These are phyloP conservation scores for Diacarnus erythraeanus DNA, from an alignment of 37 sponge, comb jelly and placozoan genomes.

Conservation along the genomic window DNA sequence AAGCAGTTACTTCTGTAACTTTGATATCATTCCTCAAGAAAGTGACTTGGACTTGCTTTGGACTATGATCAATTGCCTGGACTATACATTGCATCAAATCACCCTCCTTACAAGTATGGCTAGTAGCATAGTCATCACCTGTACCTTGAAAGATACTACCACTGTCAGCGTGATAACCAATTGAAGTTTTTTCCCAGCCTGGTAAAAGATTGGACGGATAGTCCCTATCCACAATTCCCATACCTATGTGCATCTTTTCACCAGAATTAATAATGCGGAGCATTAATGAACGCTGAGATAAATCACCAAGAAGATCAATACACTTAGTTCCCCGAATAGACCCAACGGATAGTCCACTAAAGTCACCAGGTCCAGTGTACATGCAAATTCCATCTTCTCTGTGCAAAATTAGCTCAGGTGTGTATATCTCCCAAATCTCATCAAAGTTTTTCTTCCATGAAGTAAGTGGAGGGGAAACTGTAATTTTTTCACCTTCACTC, in stretches of 20 bases:
- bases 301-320: conserved; percentile 16
- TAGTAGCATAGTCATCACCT: conserved; percentile 19
- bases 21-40: conserved; percentile 51
- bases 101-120: conserved; percentile 16
- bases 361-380: conserved; percentile 35
- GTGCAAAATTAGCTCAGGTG: conserved; percentile 26
- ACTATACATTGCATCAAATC: conserved; percentile 58
- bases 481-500: conserved; percentile 49
- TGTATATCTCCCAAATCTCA: conserved; percentile 30
- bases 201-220: conserved; percentile 64
- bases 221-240: conserved; percentile 45
- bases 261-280: conserved; percentile 51
- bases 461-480: conserved; percentile 29
- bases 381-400: conserved; percentile 34
- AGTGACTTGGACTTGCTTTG: conserved; percentile 38
- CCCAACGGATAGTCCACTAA: conserved; percentile 32
- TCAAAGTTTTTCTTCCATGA: conserved; percentile 13
- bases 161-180: conserved; percentile 78
- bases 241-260: conserved; percentile 45
- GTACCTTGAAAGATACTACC: conserved; percentile 44
- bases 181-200: conserved; percentile 64
- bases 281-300: conserved; percentile 17
- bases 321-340: conserved; percentile 19
- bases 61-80: conserved; percentile 34
- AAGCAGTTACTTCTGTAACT: conserved; percentile 23